Evolutionary conservation across 2,797 vertebrate genomes (phyloP).

Genomic region (Alfaro cultratus): DNA sequence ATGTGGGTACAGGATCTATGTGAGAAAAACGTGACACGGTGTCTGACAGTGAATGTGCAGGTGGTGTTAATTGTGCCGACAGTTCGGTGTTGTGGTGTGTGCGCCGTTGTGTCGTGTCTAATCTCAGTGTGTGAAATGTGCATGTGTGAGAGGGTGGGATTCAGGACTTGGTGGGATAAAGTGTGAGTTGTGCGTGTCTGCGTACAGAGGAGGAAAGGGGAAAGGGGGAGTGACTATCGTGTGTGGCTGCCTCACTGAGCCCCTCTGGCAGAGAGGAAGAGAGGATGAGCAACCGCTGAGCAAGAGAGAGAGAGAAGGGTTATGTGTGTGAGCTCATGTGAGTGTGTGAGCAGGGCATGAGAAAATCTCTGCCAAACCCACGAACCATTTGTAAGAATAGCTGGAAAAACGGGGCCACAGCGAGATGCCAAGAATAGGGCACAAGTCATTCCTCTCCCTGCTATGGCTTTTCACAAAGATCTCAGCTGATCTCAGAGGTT

Average conservation of each 20-base stretch:
- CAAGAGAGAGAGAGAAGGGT: constrained; percentile 44
- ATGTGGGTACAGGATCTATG: constrained; percentile 37
- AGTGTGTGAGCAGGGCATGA: constrained; percentile 69
- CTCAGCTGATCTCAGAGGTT: constrained; percentile 19
- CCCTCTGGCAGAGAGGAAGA: constrained; percentile 70
- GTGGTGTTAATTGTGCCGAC: constrained; percentile 72
- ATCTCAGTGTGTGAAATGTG: constrained; percentile 47
- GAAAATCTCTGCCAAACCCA: constrained; percentile 69
- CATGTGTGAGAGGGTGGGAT: constrained; percentile 43
- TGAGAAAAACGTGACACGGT: constrained; percentile 52
- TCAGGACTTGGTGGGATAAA: constrained; percentile 58
- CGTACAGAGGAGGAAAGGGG: constrained; percentile 8
- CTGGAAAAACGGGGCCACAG: constrained; percentile 50
- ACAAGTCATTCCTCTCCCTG: constrained; percentile 24
- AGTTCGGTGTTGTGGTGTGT: constrained; percentile 44
- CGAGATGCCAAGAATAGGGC: constrained; percentile 56
- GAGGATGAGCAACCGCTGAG: constrained; percentile 24
- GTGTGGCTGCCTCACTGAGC: constrained; percentile 73
- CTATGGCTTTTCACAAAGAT: constrained; percentile 49
- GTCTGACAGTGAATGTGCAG: constrained; percentile 66
- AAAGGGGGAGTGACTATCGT: constrained; percentile 66
- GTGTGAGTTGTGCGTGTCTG: constrained; percentile 36
- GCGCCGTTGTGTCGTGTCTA: constrained; percentile 46
- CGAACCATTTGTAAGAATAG: constrained; percentile 56
- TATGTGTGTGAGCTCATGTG: constrained; percentile 69